phyloP scores from a whole-genome alignment of 2,113 vertebrate genomes.

The Rhinoderma darwinii region DNA sequence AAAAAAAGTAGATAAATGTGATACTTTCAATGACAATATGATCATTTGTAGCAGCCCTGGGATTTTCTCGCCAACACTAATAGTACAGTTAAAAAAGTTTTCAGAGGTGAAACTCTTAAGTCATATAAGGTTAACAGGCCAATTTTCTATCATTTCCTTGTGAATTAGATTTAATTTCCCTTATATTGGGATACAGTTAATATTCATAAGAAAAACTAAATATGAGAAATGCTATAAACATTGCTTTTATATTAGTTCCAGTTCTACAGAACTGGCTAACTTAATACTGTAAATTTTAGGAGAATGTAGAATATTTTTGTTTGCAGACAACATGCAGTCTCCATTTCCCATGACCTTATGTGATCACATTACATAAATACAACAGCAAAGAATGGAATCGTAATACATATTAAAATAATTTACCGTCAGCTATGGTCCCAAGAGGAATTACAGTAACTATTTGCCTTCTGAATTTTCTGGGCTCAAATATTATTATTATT shows the following conservation, averaged over 20 bases:
- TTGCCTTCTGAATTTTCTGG: background rate
- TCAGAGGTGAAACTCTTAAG: background rate
- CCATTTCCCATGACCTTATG: conserved; percentile 39
- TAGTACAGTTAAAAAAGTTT: background rate
- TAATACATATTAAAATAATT: conserved; percentile 16
- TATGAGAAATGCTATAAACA: background rate
- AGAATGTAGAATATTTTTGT: background rate
- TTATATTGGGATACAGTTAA: background rate
- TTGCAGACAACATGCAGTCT: background rate
- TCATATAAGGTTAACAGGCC: background rate
- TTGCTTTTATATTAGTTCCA: background rate
- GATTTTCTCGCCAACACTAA: background rate
- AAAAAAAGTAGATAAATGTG: background rate
- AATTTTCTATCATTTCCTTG: background rate
- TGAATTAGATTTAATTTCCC: background rate
- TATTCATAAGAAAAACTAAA: background rate
- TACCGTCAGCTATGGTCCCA: background rate
- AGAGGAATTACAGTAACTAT: background rate
- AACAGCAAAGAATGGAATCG: background rate
- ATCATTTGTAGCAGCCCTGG: background rate
- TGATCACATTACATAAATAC: background rate
- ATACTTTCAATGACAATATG: background rate
- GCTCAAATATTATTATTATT: conserved; percentile 1
- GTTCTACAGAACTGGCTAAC: background rate
- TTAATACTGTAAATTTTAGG: background rate